Evolutionary conservation across 2,113 vertebrate species (phyloP).

Genomic region (Dolichallabes microphthalmus): DNA sequence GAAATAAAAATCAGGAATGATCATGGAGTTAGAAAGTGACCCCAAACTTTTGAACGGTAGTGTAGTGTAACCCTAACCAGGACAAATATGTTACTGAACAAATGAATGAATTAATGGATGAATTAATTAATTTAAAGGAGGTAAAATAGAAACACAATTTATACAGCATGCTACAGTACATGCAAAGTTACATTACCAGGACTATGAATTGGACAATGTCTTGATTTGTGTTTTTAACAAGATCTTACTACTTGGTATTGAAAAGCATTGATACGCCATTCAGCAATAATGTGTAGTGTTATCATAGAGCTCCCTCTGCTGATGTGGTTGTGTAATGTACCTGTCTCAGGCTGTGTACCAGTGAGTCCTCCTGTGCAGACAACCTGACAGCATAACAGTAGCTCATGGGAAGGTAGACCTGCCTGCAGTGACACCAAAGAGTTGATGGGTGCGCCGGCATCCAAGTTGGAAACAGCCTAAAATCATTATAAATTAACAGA

Average conservation of each 20-base stretch:
- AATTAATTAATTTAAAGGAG: neutral
- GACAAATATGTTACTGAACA: neutral
- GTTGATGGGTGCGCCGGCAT: slow-evolving; percentile 86
- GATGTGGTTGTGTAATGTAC: slow-evolving; percentile 59
- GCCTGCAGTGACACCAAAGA: slow-evolving; percentile 96
- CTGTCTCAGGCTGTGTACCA: slow-evolving; percentile 87
- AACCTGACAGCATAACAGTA: slow-evolving; percentile 88
- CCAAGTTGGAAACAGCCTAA: slow-evolving; percentile 89
- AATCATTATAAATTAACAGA: neutral
- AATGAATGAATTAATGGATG: neutral
- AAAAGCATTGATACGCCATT: neutral
- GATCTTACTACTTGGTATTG: neutral
- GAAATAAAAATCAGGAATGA: too few relatives aligned
- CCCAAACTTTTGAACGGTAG: too few relatives aligned
- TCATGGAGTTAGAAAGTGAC: too few relatives aligned
- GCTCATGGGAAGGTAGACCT: slow-evolving; percentile 96
- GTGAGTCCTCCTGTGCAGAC: slow-evolving; percentile 76
- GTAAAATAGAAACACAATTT: neutral
- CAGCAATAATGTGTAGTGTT: neutral
- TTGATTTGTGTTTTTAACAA: neutral
- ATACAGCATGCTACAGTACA: neutral
- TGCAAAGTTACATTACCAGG: neutral
- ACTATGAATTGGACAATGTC: neutral
- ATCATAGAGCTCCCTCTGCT: slow-evolving; percentile 45
- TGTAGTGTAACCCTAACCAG: neutral